A percentile compares a stretch with the other conserved stretches of the same genome.
phyloP scores from a whole-genome alignment of 2,113 vertebrate species.

The Uropsilus gracilis region DNA sequence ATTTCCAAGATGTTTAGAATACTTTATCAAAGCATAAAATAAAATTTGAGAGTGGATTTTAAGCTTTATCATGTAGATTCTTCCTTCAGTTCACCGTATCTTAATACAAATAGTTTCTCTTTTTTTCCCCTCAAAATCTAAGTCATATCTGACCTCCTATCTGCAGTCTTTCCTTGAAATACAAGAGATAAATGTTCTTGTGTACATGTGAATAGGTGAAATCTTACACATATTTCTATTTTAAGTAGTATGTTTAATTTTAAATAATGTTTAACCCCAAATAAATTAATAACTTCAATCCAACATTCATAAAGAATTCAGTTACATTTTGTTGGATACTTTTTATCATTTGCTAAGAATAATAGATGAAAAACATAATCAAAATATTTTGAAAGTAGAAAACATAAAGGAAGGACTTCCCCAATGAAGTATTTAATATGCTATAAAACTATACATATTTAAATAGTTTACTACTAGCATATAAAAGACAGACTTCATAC shows the following conservation, averaged over 20 bases:
- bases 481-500: too few species aligned
- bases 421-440: neutral
- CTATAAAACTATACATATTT: neutral
- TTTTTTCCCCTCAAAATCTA: neutral
- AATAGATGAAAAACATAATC: neutral
- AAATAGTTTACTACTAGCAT: slow-evolving; percentile 4
- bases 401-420: neutral
- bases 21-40: neutral
- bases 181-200: neutral
- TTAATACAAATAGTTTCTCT: neutral
- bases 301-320: neutral
- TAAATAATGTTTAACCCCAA: neutral
- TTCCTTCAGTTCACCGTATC: neutral
- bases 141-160: neutral
- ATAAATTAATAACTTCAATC: neutral
- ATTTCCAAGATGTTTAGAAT: neutral
- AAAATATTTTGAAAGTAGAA: slow-evolving; percentile 9
- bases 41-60: neutral
- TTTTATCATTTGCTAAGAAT: slow-evolving; percentile 1
- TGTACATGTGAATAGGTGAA: neutral
- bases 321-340: neutral
- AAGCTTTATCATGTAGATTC: neutral
- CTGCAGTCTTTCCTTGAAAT: neutral
- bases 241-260: neutral
- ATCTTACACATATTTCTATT: neutral